phyloP scores from a whole-genome alignment of 1,140 invertebrate genomes.

The Agraylea sexmaculata region DNA sequence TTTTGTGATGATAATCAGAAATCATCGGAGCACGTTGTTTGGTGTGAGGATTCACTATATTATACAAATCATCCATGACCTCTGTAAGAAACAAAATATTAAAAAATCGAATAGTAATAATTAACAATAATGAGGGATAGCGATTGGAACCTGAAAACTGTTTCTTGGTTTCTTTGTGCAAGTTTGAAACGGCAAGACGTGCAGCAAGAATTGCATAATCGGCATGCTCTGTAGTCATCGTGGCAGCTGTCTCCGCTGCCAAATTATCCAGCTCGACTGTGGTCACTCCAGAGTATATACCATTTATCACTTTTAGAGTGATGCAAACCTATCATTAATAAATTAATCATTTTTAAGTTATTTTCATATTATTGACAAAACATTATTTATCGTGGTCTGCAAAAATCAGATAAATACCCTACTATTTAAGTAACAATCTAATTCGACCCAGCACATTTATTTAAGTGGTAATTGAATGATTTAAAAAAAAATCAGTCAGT shows the following conservation, averaged over 20 bases:
- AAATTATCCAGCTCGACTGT: conserved; percentile 95
- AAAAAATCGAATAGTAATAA: conserved; percentile 5
- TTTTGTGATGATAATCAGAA: conserved; percentile 67
- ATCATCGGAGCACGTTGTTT: conserved; percentile 68
- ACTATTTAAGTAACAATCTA: too few relatives aligned
- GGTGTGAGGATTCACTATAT: conserved; percentile 62
- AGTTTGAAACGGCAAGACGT: conserved; percentile 90
- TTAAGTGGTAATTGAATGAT: too few relatives aligned
- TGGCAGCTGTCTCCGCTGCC: conserved; percentile 92
- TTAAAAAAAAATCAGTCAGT: too few relatives aligned
- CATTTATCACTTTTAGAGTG: conserved; percentile 81
- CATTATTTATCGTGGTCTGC: too few relatives aligned
- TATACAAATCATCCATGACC: conserved; percentile 80
- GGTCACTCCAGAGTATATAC: conserved; percentile 90
- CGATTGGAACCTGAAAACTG: conserved; percentile 63
- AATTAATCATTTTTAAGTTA: neutral
- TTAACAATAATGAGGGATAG: conserved; percentile 6
- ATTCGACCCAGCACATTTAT: too few relatives aligned
- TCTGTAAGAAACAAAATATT: conserved; percentile 48
- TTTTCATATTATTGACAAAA: too few relatives aligned
- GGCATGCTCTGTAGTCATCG: conserved; percentile 91
- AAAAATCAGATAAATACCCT: too few relatives aligned
- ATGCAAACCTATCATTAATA: conserved; percentile 52
- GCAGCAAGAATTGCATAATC: conserved; percentile 95
- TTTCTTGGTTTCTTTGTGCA: conserved; percentile 95